Conservation (phyloP, 1,140 invertebrate species). For the Megalonaias nervosa region DNA sequence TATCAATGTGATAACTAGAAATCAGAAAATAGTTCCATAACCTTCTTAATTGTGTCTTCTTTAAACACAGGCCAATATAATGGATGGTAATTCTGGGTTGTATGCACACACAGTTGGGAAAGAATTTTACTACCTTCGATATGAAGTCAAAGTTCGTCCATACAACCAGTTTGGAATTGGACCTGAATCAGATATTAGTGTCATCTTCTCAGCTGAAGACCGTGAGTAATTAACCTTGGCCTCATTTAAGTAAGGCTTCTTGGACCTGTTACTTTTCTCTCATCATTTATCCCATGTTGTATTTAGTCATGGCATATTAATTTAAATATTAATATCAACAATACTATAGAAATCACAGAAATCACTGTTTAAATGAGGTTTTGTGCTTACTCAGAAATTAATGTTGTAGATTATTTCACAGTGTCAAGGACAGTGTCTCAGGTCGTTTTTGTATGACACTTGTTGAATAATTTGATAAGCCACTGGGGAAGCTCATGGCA, state of each 20-base stretch:
- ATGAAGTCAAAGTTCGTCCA: conserved; percentile 89
- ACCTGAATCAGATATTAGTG: conserved; percentile 83
- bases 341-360: neutral
- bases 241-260: neutral
- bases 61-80: conserved; percentile 23
- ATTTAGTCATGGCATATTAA: neutral
- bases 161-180: conserved; percentile 87
- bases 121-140: conserved; percentile 87
- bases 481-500: too few relatives aligned
- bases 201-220: conserved; percentile 94
- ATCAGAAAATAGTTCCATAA: too few relatives aligned
- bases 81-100: conserved; percentile 5
- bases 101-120: conserved; percentile 76
- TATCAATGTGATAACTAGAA: too few relatives aligned
- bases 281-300: neutral
- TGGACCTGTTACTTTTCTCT: neutral
- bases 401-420: too few relatives aligned
- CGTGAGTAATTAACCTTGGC: conserved; percentile 53
- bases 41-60: too few relatives aligned
- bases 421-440: too few relatives aligned
- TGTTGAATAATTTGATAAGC: too few relatives aligned
- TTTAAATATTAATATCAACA: neutral
- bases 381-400: too few relatives aligned
- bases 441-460: too few relatives aligned
- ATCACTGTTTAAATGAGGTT: neutral